Percentiles rank a stretch among this genome's conserved stretches.
phyloP scores from a whole-genome alignment of 2,113 vertebrate species.

The Ctenodactylus gundi region DNA sequence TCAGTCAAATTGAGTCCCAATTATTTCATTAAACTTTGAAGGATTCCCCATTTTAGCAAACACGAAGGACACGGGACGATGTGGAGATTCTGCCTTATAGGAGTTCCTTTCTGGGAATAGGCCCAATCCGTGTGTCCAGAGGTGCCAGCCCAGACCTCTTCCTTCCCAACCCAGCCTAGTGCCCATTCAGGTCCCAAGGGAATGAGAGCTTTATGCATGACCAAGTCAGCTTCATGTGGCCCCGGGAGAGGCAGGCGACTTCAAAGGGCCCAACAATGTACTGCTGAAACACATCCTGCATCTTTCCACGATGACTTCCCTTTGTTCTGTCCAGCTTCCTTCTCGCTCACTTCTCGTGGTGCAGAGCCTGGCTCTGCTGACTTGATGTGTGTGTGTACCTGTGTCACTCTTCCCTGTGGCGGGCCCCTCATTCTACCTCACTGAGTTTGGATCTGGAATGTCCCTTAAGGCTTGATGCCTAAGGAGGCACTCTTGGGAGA shows the following conservation, averaged over 20 bases:
- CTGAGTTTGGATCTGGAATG: too few species aligned
- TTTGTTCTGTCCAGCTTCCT: neutral
- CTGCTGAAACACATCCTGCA: neutral
- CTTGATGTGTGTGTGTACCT: too few species aligned
- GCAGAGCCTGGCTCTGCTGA: neutral
- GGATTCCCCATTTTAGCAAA: neutral
- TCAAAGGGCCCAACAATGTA: neutral
- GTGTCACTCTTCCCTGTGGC: too few species aligned
- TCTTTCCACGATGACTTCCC: neutral
- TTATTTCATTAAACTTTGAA: neutral
- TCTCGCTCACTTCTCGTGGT: neutral
- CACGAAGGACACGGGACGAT: neutral
- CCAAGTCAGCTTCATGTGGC: accelerated
- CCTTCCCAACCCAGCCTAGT: neutral
- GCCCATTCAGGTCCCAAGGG: neutral
- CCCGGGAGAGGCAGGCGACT: neutral
- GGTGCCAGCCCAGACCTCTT: too few species aligned
- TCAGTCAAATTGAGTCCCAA: neutral
- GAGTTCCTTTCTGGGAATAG: neutral
- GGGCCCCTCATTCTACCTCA: neutral
- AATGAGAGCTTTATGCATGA: neutral
- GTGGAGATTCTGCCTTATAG: neutral
- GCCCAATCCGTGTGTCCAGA: too few species aligned
- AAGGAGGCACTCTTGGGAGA: neutral
- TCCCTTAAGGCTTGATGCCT: neutral